Evolutionary conservation across 2,113 vertebrate genomes (phyloP), one percentile per base, ranked within the genome.

Genomic region (Balaeniceps rex): DNA sequence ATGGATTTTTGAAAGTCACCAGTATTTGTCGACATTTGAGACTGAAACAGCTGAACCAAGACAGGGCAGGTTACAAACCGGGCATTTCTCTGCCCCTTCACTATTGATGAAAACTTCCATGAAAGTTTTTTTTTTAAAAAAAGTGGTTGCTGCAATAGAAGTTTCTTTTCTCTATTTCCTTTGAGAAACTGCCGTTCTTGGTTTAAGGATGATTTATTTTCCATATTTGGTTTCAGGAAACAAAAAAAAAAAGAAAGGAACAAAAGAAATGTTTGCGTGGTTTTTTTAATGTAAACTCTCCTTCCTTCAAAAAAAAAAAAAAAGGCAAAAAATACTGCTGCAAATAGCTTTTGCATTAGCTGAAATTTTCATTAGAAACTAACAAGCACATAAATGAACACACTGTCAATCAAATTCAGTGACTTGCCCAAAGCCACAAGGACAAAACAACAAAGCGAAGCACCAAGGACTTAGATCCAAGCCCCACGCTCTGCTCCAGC

Each of bases 401-500:
- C 2, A 0, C 52, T 83, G 57, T 93, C 92, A 84, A 22, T 88
- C 92, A 92, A 81, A 38, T 60, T 46, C 87, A 51, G 46, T 85
- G 83, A 79, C 61, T 85, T 91, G 77, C 33, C 74, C 93, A 94
- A 93, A 97, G 66, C 96, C 95, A 85, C 91, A 83, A 87, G 42
- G 81, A 89, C 44, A 25, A 65, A 95, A 34, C 31, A 92, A 63
- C 69, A 72, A 87, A 94, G 86, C 3, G 5, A 70, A 92, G 31
- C 55, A 54, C 22, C 1, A 0, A 78, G 64, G 28, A 19, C 57
- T 77, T 85, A 65, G 58, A 69, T 87, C 83, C 91, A 68, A 94
- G 58, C 42, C 42, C 93, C 55, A 68, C 0, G 0, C 66, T 90
- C 63, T 81, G 51, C 75, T 88, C 71, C 2, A 14, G 88, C 85